Percentiles rank a stretch among this genome's conserved stretches.
Evolutionary conservation across 2,113 vertebrate genomes (phyloP).

Genomic region (Sakesphorus luctuosus): DNA sequence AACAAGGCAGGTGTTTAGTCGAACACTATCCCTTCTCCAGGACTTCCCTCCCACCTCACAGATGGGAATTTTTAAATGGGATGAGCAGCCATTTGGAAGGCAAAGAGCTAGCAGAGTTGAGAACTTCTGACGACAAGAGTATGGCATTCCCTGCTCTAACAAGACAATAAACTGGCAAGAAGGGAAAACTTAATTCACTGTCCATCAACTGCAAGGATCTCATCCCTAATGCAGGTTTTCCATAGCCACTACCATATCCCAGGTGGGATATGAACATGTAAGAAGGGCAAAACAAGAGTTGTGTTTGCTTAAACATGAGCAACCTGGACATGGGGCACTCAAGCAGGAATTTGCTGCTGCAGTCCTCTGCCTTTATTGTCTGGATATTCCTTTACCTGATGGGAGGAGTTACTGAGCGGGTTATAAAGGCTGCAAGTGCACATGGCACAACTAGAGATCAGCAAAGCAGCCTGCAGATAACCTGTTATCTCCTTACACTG

Average conservation of each 20-base stretch:
- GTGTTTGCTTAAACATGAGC: background rate
- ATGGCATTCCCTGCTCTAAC: background rate
- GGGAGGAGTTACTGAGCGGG: background rate
- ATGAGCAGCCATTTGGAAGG: background rate
- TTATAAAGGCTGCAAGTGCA: background rate
- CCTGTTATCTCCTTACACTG: background rate
- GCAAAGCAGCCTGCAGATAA: fast-evolving
- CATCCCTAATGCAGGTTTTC: background rate
- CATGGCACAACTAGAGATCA: fast-evolving
- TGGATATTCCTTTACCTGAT: background rate
- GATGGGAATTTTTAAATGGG: background rate
- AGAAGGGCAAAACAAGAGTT: background rate
- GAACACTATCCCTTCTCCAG: background rate
- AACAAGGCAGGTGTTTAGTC: background rate
- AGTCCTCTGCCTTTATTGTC: background rate
- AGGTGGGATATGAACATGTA: fast-evolving
- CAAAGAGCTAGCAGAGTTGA: background rate
- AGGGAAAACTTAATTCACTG: background rate
- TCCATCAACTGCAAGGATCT: background rate
- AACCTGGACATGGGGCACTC: fast-evolving
- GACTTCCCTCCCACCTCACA: background rate
- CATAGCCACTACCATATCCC: background rate
- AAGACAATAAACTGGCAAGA: background rate
- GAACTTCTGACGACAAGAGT: background rate
- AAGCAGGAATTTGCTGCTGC: background rate